Evolutionary conservation across 2,797 vertebrate genomes (phyloP), one percentile per base, ranked within the genome.

Genomic region (Sebastolobus altivelis): DNA sequence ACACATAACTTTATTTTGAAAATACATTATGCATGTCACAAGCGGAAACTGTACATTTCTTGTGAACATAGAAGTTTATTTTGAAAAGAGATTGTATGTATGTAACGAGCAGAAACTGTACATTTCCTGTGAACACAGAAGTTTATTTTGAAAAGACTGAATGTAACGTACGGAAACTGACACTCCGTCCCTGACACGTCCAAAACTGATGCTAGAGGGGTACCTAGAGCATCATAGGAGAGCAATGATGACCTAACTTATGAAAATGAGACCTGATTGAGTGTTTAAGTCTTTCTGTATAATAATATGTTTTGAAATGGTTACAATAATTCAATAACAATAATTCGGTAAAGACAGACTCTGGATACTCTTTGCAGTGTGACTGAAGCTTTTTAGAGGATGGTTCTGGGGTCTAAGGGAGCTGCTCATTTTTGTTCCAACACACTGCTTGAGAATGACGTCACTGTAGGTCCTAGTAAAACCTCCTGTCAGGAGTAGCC

Each of bases 401-500:
- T 14, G 9, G 3, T 49, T 29, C 35, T 12, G 1, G 37, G 43
- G 22, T 61, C 40, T 7, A 16, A 49, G 55, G 18, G 22, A 62
- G 22, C 31, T 65, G 33, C 33, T 43, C 37, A 27, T 54, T 76
- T 77, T 38, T 18, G 25, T 65, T 60, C 13, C 25, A 46, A 29
- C 22, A 63, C 20, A 58, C 8, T 58, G 3, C 18, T 16, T 46
- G 12, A 55, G 20, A 65, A 46, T 6, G 7, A 9, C 13, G 2
- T 35, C 65, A 40, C 55, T 55, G 40, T 11, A 67, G 49, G 49
- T 68, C 62, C 18, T 52, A 8, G 2, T 58, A 59, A 77, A 82
- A 37, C 37, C 37, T 72, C 65, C 62, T 68, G 65, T 67, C 38
- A 62, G 55, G 18, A 62, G 43, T 5, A 69, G 72, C 35, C 52